Evolutionary conservation across 23 tunicate genomes (phyloP).

Genomic region (Phallusia fumigata): DNA sequence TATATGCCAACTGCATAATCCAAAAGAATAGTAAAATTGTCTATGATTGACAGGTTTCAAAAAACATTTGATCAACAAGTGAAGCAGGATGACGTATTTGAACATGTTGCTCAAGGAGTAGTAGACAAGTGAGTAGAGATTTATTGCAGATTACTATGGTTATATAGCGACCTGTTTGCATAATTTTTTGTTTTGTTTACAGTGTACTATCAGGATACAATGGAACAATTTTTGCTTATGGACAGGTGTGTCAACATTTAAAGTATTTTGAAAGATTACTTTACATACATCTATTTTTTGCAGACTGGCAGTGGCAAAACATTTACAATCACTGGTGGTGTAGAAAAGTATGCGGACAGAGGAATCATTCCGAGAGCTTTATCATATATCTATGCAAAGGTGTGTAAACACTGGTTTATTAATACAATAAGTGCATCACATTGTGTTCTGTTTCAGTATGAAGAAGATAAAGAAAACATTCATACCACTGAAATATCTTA

Average conservation of each 20-base stretch:
- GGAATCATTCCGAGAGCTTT: conserved; percentile 96
- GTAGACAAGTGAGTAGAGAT: conserved; percentile 67
- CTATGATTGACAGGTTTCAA: conserved; percentile 50
- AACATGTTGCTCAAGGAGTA: conserved; percentile 90
- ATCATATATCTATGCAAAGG: conserved; percentile 78
- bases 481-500: conserved; percentile 95
- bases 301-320: conserved; percentile 99
- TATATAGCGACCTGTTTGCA: not conserved
- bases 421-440: not conserved
- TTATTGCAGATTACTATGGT: not conserved
- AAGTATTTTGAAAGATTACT: not conserved
- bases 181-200: not conserved
- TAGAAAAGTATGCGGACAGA: conserved; percentile 92
- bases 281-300: not conserved
- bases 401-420: not conserved
- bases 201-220: conserved; percentile 91
- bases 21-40: not conserved
- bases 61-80: conserved; percentile 86
- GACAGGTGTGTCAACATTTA: conserved; percentile 45
- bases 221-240: conserved; percentile 99
- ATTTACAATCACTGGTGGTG: conserved; percentile 98
- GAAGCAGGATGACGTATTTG: conserved; percentile 83
- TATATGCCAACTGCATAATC: not conserved
- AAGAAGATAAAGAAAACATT: conserved; percentile 75
- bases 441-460: conserved; percentile 38